These are phyloP conservation scores for Luperina testacea DNA, from an alignment of 2,888 invertebrate species.

Conservation along the genomic window DNA sequence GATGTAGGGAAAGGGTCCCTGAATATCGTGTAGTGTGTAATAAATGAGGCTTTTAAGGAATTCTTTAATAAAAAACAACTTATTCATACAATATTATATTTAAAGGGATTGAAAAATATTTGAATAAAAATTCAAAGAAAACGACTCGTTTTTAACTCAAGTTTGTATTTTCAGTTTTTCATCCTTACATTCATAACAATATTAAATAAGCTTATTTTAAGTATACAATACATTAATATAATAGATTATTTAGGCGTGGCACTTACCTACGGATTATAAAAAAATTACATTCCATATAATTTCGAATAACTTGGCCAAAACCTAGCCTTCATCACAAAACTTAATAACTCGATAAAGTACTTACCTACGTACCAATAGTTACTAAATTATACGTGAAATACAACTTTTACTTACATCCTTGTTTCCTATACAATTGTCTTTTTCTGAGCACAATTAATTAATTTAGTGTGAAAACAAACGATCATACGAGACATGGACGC, in stretches of 20 bases:
- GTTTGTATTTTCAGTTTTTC: conserved; percentile 84
- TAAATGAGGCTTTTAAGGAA: too few species aligned
- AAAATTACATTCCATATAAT: conserved; percentile 83
- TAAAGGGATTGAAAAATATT: not conserved
- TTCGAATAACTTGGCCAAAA: conserved; percentile 86
- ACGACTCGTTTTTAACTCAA: conserved; percentile 72
- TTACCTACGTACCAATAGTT: conserved; percentile 67
- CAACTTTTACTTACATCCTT: conserved; percentile 74
- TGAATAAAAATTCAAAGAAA: conserved; percentile 11
- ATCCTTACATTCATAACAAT: conserved; percentile 85
- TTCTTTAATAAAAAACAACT: not conserved
- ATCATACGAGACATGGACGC: conserved; percentile 78
- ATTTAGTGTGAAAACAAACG: conserved; percentile 71
- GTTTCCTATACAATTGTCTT: conserved; percentile 84
- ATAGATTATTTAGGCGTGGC: conserved; percentile 87
- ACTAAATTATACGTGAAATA: conserved; percentile 73
- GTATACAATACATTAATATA: conserved; percentile 75
- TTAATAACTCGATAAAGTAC: conserved; percentile 71
- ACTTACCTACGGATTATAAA: conserved; percentile 86
- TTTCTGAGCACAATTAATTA: conserved; percentile 83
- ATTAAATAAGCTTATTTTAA: conserved; percentile 86
- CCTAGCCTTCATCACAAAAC: conserved; percentile 87
- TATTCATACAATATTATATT: conserved; percentile 2
- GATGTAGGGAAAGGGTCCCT: too few species aligned
- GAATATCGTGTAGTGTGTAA: too few species aligned